These are phyloP conservation scores for Enhydra lutris DNA, from an alignment of 2,113 vertebrate species.

Conservation along the genomic window DNA sequence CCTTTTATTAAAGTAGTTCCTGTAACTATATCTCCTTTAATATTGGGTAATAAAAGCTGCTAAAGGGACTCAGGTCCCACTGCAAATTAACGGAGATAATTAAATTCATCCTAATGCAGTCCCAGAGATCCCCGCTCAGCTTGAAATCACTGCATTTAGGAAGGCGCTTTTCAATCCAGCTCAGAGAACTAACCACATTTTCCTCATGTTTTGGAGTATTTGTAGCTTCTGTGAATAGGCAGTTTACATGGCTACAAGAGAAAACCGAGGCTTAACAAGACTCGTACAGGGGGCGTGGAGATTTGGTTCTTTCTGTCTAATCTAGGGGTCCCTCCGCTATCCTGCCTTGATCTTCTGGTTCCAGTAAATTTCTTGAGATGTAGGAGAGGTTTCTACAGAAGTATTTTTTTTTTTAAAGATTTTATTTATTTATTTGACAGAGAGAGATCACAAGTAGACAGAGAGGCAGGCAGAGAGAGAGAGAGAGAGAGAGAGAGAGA, in stretches of 20 bases:
- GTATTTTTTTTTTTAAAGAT: no score
- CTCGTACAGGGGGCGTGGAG: background rate
- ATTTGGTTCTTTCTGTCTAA: background rate
- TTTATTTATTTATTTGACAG: no score
- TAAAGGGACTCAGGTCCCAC: background rate
- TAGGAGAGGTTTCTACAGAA: background rate
- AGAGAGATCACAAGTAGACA: no score
- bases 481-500: no score
- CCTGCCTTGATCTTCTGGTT: background rate
- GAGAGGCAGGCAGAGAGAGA: no score
- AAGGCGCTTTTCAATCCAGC: background rate
- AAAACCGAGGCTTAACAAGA: background rate
- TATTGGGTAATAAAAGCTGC: constrained; percentile 33
- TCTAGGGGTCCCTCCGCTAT: background rate
- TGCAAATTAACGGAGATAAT: constrained; percentile 39
- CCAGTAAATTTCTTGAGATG: background rate
- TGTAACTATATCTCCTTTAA: constrained; percentile 30
- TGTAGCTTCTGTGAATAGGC: background rate
- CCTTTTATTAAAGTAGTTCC: constrained; percentile 58
- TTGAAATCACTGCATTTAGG: background rate
- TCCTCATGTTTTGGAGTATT: background rate
- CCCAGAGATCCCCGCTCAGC: background rate
- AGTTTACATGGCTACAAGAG: background rate
- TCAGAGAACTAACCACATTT: background rate
- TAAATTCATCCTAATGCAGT: constrained; percentile 28